A percentile compares a stretch with the other conserved stretches of the same genome.
phyloP scores from a whole-genome alignment of 2,888 invertebrate species.

The Galerucella pusilla region DNA sequence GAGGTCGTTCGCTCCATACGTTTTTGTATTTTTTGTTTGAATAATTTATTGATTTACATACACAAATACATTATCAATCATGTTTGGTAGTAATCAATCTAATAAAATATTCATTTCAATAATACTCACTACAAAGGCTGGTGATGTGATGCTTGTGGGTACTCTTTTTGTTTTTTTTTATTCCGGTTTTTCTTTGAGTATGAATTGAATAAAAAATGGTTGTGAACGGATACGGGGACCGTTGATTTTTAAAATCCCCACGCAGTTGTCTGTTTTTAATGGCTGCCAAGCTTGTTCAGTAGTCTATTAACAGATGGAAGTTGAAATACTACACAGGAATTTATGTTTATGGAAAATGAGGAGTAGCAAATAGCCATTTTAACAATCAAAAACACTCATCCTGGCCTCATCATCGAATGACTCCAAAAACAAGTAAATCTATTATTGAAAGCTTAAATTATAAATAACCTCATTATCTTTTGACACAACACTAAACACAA shows the following conservation, averaged over 20 bases:
- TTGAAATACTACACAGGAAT: too few relatives aligned
- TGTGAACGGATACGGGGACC: too few relatives aligned
- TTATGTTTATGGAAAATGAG: too few relatives aligned
- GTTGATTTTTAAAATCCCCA: too few relatives aligned
- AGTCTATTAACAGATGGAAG: too few relatives aligned
- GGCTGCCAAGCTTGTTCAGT: too few relatives aligned
- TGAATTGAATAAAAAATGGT: too few relatives aligned
- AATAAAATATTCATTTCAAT: not conserved
- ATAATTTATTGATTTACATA: not conserved
- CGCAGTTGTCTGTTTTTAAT: too few relatives aligned
- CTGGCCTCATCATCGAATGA: too few relatives aligned
- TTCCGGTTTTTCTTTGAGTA: not conserved
- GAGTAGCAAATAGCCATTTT: too few relatives aligned
- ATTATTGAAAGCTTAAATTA: not conserved
- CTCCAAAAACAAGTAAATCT: not conserved
- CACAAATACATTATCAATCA: slow-evolving; percentile 4
- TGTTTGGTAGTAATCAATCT: not conserved
- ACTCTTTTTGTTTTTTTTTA: not conserved
- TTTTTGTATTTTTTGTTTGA: not conserved
- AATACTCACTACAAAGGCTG: not conserved
- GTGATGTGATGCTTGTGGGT: not conserved
- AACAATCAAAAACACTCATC: too few relatives aligned
- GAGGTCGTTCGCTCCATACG: not conserved
- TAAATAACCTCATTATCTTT: not conserved
- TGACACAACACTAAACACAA: not conserved